A percentile compares a stretch with the other conserved stretches of the same genome.
Conservation (phyloP, 2,888 invertebrate species). For the Limnephilus rhombicus region DNA sequence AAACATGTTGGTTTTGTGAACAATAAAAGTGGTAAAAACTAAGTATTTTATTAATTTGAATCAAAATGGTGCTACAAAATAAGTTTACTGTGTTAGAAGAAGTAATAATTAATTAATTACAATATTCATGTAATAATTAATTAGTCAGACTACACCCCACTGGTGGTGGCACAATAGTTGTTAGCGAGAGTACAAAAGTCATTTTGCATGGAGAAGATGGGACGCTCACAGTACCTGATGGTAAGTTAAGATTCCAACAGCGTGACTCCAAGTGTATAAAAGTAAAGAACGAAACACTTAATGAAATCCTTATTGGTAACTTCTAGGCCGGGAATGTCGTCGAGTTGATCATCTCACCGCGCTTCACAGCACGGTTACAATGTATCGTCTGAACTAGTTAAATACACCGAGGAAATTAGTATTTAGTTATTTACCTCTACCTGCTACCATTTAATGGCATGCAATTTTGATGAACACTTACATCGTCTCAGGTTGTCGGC, state of each 20-base stretch:
- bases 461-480: background rate
- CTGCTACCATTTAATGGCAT: background rate
- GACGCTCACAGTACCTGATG: background rate
- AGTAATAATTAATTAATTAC: too few species aligned
- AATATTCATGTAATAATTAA: background rate
- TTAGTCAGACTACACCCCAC: background rate
- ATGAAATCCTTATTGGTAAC: conserved; percentile 60
- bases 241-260: conserved; percentile 56
- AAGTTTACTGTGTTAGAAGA: too few species aligned
- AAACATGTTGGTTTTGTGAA: too few species aligned
- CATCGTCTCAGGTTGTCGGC: background rate
- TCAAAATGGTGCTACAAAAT: too few species aligned
- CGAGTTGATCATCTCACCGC: background rate
- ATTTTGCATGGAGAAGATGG: conserved; percentile 41
- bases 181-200: background rate
- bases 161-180: background rate
- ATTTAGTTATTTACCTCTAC: background rate
- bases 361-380: background rate
- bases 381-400: background rate
- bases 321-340: conserved; percentile 47
- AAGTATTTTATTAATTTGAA: too few species aligned
- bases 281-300: conserved; percentile 58
- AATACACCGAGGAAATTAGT: background rate
- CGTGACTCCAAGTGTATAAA: conserved; percentile 56
- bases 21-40: too few species aligned